Evolutionary conservation across 2,797 vertebrate species (phyloP).

Genomic region (Protosalanx chinensis): DNA sequence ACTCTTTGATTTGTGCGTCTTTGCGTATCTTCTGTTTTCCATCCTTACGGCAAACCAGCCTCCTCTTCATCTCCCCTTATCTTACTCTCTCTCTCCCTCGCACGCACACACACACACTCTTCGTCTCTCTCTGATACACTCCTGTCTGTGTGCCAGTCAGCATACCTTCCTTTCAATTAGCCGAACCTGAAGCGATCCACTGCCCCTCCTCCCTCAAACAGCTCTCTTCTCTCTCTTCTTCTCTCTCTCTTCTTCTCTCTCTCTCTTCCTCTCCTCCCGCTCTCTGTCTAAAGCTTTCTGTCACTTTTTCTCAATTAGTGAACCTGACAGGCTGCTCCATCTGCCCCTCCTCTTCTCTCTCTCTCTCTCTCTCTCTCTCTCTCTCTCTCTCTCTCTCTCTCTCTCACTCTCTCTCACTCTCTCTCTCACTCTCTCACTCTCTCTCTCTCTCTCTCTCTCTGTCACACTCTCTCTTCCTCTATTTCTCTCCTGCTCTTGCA

Average conservation of each 20-base stretch:
- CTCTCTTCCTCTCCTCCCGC: constrained; percentile 56
- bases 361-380: constrained; percentile 29
- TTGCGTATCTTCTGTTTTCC: constrained; percentile 70
- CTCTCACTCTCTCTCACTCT: constrained; percentile 22
- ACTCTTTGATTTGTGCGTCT: constrained; percentile 64
- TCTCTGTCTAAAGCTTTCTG: constrained; percentile 68
- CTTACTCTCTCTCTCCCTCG: constrained; percentile 34
- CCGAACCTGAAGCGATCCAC: constrained; percentile 69
- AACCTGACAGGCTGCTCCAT: constrained; percentile 67
- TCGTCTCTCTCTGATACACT: constrained; percentile 17
- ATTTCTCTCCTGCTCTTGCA: constrained; percentile 20
- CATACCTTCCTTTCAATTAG: constrained; percentile 77
- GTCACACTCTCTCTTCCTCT: constrained; percentile 1
- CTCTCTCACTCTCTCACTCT: too few species aligned
- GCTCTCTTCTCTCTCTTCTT: constrained; percentile 28
- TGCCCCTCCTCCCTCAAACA: constrained; percentile 62
- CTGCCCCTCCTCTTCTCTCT: constrained; percentile 57
- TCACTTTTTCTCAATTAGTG: constrained; percentile 76
- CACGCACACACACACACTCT: constrained; percentile 3
- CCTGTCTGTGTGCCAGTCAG: constrained; percentile 52
- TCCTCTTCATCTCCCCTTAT: constrained; percentile 19
- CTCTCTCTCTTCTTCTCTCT: constrained; percentile 22
- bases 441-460: constrained; percentile 24
- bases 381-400: constrained; percentile 35
- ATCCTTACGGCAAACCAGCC: constrained; percentile 54